phyloP scores from a whole-genome alignment of 1,140 invertebrate genomes.

The Calycopis cecrops region DNA sequence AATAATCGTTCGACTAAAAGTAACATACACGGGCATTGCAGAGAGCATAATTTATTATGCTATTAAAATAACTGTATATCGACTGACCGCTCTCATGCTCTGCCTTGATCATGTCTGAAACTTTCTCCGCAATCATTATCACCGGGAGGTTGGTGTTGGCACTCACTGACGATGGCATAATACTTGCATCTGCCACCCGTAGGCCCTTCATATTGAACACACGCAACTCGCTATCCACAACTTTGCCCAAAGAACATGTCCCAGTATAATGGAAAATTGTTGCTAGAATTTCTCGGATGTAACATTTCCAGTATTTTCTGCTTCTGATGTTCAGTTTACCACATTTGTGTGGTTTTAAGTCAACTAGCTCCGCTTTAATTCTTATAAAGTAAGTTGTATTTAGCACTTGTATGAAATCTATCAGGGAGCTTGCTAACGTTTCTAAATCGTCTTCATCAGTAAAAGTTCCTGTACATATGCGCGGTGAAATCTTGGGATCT shows the following conservation, averaged over 20 bases:
- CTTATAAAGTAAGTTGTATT: constrained; percentile 78
- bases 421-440: constrained; percentile 21
- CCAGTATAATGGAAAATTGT: constrained; percentile 69
- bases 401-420: constrained; percentile 23
- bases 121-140: constrained; percentile 35
- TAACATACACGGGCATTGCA: too few species aligned
- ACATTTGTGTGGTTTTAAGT: constrained; percentile 26
- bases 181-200: constrained; percentile 41
- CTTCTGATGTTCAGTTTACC: constrained; percentile 14
- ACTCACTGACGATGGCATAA: constrained; percentile 33
- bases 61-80: too few species aligned
- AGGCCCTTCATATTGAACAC: constrained; percentile 56
- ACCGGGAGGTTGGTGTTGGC: constrained; percentile 35
- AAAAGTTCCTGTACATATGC: constrained; percentile 23
- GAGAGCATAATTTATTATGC: too few species aligned
- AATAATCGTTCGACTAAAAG: too few species aligned
- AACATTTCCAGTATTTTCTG: constrained; percentile 65
- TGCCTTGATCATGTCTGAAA: constrained; percentile 26
- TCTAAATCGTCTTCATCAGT: constrained; percentile 56
- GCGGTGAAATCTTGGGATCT: constrained; percentile 21
- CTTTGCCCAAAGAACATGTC: constrained; percentile 74
- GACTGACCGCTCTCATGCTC: constrained; percentile 2
- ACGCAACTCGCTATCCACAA: constrained; percentile 59
- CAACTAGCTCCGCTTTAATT: constrained; percentile 25
- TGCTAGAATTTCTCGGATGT: constrained; percentile 39